Evolutionary conservation across 2,797 vertebrate genomes (phyloP).

Genomic region (Semaprochilodus insignis): DNA sequence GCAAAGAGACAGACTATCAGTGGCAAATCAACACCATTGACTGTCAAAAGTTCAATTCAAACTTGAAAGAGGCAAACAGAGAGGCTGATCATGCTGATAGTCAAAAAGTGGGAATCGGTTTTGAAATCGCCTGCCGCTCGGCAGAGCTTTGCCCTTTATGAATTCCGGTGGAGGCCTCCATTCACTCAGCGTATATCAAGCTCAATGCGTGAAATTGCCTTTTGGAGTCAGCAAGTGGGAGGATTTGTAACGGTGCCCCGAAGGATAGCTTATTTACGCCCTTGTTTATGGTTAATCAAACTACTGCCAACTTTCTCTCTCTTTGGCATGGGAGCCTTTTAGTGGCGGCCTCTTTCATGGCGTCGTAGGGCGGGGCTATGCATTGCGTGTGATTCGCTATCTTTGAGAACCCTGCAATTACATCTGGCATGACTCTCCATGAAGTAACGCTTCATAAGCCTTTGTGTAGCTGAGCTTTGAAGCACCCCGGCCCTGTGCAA

Average conservation of each 20-base stretch:
- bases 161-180: conserved; percentile 64
- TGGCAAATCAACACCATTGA: conserved; percentile 72
- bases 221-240: conserved; percentile 65
- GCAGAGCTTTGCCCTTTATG: conserved; percentile 58
- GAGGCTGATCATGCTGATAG: conserved; percentile 56
- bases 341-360: conserved; percentile 70
- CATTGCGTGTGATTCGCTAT: conserved; percentile 77
- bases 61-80: conserved; percentile 68
- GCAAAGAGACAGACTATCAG: conserved; percentile 71
- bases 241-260: conserved; percentile 66
- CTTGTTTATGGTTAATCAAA: conserved; percentile 76
- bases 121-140: conserved; percentile 64
- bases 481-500: conserved; percentile 75
- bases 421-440: conserved; percentile 84
- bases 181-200: conserved; percentile 64
- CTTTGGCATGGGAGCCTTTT: conserved; percentile 66
- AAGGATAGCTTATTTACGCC: conserved; percentile 74
- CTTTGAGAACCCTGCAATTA: conserved; percentile 81
- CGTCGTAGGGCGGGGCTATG: conserved; percentile 68
- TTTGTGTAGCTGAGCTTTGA: conserved; percentile 81
- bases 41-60: conserved; percentile 64
- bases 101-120: conserved; percentile 59
- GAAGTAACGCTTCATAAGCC: conserved; percentile 80
- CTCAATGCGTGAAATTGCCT: conserved; percentile 67
- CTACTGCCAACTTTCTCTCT: conserved; percentile 71